phyloP scores from a whole-genome alignment of 2,797 vertebrate species.

The Borostomias antarcticus region DNA sequence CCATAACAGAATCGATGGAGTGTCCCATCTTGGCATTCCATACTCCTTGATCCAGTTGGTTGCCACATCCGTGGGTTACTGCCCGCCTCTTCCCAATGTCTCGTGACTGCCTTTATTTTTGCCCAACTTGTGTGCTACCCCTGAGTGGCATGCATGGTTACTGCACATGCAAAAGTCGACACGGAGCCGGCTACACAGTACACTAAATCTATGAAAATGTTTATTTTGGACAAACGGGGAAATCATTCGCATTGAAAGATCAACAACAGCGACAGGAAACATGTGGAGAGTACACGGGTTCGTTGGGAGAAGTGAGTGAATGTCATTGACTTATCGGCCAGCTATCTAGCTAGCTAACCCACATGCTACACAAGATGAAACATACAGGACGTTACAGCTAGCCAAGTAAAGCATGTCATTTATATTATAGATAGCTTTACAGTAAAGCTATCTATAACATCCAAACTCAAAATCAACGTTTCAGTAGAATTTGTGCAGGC shows the following conservation, averaged over 20 bases:
- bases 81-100: neutral
- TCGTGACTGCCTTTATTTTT: constrained; percentile 41
- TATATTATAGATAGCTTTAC: no score
- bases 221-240: constrained; percentile 11
- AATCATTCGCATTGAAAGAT: constrained; percentile 7
- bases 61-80: constrained; percentile 43
- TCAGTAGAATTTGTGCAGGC: no score
- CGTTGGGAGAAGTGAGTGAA: constrained; percentile 71
- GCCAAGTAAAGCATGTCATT: no score
- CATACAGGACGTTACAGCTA: no score
- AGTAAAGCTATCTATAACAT: no score
- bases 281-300: constrained; percentile 78
- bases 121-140: no score
- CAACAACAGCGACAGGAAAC: neutral
- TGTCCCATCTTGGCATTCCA: no score
- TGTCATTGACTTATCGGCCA: neutral
- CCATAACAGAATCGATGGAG: no score
- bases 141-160: neutral
- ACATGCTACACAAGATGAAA: no score
- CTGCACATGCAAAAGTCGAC: neutral
- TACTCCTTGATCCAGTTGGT: no score
- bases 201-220: neutral
- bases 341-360: neutral
- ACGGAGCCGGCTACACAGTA: neutral
- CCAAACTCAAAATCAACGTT: no score